Evolutionary conservation across 2,888 invertebrate genomes (phyloP).

Genomic region (Lumbricus terrestris): DNA sequence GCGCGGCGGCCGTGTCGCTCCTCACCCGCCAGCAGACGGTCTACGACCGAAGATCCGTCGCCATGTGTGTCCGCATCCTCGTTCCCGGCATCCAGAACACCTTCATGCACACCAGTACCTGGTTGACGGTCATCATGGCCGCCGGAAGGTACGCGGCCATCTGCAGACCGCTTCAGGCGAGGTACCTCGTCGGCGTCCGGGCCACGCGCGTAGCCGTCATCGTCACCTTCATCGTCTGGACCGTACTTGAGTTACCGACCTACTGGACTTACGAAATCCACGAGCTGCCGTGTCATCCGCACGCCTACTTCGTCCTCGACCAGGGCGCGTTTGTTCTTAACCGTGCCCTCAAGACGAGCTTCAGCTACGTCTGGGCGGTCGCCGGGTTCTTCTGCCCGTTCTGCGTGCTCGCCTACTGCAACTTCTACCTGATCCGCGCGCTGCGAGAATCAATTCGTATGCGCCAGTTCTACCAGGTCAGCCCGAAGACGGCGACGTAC

Average conservation of each 20-base stretch:
- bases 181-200: slow-evolving; percentile 49
- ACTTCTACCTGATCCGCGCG: slow-evolving; percentile 48
- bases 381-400: slow-evolving; percentile 53
- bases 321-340: slow-evolving; percentile 29
- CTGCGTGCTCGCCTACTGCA: slow-evolving; percentile 50
- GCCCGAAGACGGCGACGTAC: slow-evolving; percentile 22
- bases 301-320: slow-evolving; percentile 28
- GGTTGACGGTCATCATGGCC: slow-evolving; percentile 57
- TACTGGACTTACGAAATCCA: slow-evolving; percentile 31
- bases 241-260: slow-evolving; percentile 27
- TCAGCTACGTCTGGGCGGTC: slow-evolving; percentile 45
- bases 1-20: slow-evolving; percentile 49
- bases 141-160: slow-evolving; percentile 57
- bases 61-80: slow-evolving; percentile 37
- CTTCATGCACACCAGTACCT: slow-evolving; percentile 54
- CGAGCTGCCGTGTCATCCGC: slow-evolving; percentile 14
- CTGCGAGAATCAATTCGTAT: slow-evolving; percentile 32
- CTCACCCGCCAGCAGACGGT: slow-evolving; percentile 35
- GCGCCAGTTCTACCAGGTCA: slow-evolving; percentile 33
- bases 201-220: slow-evolving; percentile 48
- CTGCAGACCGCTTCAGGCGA: slow-evolving; percentile 54
- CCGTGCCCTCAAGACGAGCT: slow-evolving; percentile 21
- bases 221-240: slow-evolving; percentile 34
- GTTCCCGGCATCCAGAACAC: slow-evolving; percentile 49
- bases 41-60: neutral